These are phyloP conservation scores for Spea multiplicata DNA, from an alignment of 2,113 vertebrate genomes.

Conservation along the genomic window DNA sequence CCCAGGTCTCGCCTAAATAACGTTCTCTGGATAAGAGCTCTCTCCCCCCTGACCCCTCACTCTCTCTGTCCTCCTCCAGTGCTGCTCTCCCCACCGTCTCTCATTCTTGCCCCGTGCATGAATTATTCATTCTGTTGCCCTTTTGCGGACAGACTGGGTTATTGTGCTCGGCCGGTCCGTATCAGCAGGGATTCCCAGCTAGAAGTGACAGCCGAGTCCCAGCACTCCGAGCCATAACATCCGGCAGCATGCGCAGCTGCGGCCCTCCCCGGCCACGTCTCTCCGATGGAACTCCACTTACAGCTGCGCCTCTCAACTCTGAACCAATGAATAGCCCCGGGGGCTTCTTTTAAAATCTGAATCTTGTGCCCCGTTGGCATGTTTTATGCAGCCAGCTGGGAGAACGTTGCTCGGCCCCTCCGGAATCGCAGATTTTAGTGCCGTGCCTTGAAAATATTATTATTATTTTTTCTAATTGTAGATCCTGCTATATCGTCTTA, in stretches of 20 bases:
- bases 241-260: conserved; percentile 16
- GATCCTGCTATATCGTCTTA: no score
- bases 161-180: conserved; percentile 29
- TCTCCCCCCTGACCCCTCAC: neutral
- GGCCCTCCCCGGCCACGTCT: no score
- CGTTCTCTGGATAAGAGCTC: neutral
- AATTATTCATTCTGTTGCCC: neutral
- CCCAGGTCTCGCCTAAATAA: neutral
- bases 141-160: neutral
- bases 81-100: neutral
- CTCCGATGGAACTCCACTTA: no score
- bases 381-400: no score
- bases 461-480: no score
- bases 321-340: no score
- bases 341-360: no score
- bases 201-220: conserved; percentile 27
- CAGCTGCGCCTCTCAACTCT: no score
- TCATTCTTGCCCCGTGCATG: neutral
- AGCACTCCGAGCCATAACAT: conserved; percentile 28
- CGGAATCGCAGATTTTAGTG: no score
- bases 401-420: no score
- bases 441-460: no score
- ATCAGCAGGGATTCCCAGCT: conserved; percentile 22
- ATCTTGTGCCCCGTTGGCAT: no score
- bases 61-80: neutral